Evolutionary conservation across 2,888 invertebrate genomes (phyloP).

Genomic region (Nezara viridula): DNA sequence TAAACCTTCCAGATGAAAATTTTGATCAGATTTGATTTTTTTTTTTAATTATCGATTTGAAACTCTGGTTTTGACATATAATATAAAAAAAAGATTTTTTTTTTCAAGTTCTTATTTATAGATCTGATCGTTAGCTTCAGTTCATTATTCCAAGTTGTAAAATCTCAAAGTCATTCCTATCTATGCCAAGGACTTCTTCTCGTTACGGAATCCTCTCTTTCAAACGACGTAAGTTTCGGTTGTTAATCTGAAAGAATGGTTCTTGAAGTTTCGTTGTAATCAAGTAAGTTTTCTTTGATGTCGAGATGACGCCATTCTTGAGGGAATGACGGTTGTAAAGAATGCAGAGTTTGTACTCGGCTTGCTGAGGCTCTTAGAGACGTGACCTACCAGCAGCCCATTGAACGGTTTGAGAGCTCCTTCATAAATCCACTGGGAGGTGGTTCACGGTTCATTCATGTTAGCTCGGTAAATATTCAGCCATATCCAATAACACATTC

Average conservation of each 20-base stretch:
- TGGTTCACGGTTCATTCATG: neutral
- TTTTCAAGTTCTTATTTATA: no score
- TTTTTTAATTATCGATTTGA: no score
- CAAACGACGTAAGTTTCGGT: neutral
- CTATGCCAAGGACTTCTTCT: neutral
- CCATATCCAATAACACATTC: neutral
- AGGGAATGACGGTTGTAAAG: slow-evolving; percentile 6
- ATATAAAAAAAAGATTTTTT: no score
- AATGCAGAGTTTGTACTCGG: neutral
- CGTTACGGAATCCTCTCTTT: neutral
- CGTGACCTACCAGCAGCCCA: neutral
- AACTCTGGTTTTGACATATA: no score
- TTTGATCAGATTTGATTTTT: no score
- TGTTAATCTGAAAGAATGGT: neutral
- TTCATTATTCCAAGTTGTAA: neutral
- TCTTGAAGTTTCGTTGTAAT: neutral
- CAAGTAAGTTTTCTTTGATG: neutral
- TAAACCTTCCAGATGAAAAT: no score
- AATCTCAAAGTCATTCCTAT: neutral
- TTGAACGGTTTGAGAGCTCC: neutral
- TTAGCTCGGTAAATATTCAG: neutral
- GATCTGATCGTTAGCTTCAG: neutral
- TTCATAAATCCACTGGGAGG: neutral
- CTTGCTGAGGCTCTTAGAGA: neutral
- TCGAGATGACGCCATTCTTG: neutral